Conservation (phyloP, 2,797 vertebrate species). For the Podarcis lilfordi region DNA sequence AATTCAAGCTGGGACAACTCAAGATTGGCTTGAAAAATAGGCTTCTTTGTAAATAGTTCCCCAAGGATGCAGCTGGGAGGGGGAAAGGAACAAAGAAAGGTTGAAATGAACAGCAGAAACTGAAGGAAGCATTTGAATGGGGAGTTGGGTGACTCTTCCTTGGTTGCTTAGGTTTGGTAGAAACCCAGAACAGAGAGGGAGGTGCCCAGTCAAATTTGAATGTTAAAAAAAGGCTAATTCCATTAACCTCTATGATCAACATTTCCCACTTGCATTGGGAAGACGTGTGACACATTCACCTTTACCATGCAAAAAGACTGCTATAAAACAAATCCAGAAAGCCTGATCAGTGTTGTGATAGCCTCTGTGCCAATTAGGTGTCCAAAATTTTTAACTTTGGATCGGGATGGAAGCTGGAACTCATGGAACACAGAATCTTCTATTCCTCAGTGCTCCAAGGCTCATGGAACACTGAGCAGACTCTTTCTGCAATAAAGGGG, state of each 20-base stretch:
- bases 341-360: neutral
- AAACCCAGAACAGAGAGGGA: slow-evolving; percentile 48
- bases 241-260: slow-evolving; percentile 25
- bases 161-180: slow-evolving; percentile 45
- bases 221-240: slow-evolving; percentile 34
- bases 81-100: slow-evolving; percentile 66
- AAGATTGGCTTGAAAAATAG: slow-evolving; percentile 99
- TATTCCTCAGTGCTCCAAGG: neutral
- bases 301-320: slow-evolving; percentile 3
- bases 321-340: accelerated
- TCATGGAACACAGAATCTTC: neutral
- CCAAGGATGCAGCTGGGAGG: slow-evolving; percentile 92
- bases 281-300: slow-evolving; percentile 9
- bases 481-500: neutral
- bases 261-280: neutral
- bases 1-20: slow-evolving; percentile 97
- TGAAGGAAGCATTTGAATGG: slow-evolving; percentile 40
- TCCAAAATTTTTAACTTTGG: neutral
- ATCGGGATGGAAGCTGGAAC: neutral
- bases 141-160: neutral
- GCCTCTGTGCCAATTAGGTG: neutral
- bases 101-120: slow-evolving; percentile 66
- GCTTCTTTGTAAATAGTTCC: slow-evolving; percentile 98
- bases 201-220: slow-evolving; percentile 58
- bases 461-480: neutral